phyloP scores from a whole-genome alignment of 2,797 vertebrate genomes.

The Onychomys arenicola region DNA sequence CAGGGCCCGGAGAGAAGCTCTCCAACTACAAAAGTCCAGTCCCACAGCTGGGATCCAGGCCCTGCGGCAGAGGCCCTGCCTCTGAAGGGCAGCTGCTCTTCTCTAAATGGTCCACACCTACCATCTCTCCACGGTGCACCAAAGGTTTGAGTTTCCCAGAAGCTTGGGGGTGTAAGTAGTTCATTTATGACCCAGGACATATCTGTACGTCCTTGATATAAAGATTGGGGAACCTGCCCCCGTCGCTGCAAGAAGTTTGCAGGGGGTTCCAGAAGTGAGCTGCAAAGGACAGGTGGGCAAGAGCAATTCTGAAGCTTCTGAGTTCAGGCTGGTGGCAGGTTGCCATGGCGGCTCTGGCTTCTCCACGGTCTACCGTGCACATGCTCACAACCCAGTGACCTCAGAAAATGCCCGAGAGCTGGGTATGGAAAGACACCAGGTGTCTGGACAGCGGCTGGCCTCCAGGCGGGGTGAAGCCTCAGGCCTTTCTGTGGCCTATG shows the following conservation, averaged over 20 bases:
- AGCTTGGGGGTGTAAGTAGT: accelerated
- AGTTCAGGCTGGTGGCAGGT: too few relatives aligned
- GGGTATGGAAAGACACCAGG: not conserved
- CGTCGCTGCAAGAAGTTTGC: not conserved
- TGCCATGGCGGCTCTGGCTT: not conserved
- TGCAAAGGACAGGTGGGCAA: not conserved
- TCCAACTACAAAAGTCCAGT: too few relatives aligned
- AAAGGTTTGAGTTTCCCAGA: not conserved
- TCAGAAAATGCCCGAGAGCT: not conserved
- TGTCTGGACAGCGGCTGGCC: not conserved
- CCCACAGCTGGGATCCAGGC: not conserved
- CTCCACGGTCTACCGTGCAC: not conserved
- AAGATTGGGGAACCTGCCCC: not conserved
- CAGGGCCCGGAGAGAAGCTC: too few relatives aligned
- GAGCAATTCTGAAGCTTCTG: not conserved
- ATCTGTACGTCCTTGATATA: not conserved
- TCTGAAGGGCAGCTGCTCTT: not conserved
- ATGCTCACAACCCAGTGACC: not conserved
- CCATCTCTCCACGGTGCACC: accelerated
- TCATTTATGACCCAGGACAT: not conserved
- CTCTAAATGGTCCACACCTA: not conserved
- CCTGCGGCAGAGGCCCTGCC: too few relatives aligned
- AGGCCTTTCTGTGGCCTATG: not conserved
- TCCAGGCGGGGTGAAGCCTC: not conserved
- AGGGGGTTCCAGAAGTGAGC: not conserved